These are phyloP conservation scores for Phyllostomus discolor DNA, from an alignment of 2,113 vertebrate genomes.

Conservation along the genomic window DNA sequence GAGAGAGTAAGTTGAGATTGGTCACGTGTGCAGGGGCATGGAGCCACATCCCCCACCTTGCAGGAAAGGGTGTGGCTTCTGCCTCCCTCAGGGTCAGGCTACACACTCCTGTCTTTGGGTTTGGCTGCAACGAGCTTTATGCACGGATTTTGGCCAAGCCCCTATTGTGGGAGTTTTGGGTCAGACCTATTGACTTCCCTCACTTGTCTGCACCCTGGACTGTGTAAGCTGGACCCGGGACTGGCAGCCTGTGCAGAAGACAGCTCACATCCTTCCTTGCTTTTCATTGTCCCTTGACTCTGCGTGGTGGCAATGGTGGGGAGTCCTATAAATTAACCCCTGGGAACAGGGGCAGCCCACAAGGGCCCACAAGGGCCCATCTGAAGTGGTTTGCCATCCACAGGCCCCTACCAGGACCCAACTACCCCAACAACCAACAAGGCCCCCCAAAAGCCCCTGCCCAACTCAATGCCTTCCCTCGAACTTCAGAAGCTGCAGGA, in stretches of 20 bases:
- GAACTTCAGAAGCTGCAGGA: neutral
- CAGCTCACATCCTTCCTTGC: neutral
- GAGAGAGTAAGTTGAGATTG: neutral
- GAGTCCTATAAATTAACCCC: neutral
- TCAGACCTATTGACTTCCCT: neutral
- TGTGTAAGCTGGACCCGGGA: neutral
- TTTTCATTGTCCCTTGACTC: neutral
- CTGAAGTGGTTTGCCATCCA: neutral
- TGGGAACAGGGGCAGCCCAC: neutral
- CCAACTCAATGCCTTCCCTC: neutral
- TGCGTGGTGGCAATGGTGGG: rapidly evolving
- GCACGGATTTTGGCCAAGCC: neutral
- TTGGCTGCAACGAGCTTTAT: neutral
- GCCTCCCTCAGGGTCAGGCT: neutral
- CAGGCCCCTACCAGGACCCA: neutral
- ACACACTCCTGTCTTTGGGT: neutral
- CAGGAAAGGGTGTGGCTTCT: neutral
- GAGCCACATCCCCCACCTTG: neutral
- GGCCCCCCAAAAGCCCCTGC: too few species aligned
- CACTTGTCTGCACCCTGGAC: neutral
- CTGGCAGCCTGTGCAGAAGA: neutral
- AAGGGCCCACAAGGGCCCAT: neutral
- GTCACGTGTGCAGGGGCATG: too few species aligned
- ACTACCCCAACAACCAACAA: neutral
- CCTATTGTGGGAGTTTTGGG: neutral